phyloP scores from a whole-genome alignment of 1,140 invertebrate species.

The Danaus melanippus region DNA sequence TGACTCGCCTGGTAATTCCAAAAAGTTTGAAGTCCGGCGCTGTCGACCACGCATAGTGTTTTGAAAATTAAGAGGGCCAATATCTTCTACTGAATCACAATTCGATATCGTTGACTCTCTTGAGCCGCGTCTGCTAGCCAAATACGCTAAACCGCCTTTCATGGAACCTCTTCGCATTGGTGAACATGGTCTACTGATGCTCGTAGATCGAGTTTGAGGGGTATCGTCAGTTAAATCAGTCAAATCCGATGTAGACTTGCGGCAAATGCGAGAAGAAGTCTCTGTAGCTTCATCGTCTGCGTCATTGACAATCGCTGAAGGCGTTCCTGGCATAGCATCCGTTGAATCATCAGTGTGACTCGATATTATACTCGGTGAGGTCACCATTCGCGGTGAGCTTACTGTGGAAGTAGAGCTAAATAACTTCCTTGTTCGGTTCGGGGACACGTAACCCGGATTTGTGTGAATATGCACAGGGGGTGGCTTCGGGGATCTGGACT shows the following conservation, averaged over 20 bases:
- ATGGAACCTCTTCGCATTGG: conserved; percentile 74
- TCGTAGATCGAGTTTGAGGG: conserved; percentile 75
- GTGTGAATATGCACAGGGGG: conserved; percentile 70
- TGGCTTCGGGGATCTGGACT: conserved; percentile 58
- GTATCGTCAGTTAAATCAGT: conserved; percentile 77
- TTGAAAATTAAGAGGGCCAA: conserved; percentile 84
- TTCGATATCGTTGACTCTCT: conserved; percentile 75
- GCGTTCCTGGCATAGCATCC: conserved; percentile 51
- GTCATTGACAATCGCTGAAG: conserved; percentile 50
- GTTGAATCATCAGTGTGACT: conserved; percentile 63
- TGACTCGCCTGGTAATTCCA: conserved; percentile 85
- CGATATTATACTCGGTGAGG: conserved; percentile 64
- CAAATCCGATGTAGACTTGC: conserved; percentile 82
- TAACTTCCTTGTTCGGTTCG: conserved; percentile 58
- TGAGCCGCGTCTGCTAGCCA: conserved; percentile 82
- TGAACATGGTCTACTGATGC: conserved; percentile 74
- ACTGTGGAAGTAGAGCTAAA: conserved; percentile 65
- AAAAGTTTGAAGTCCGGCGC: conserved; percentile 86
- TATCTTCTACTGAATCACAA: conserved; percentile 80
- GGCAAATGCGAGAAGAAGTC: conserved; percentile 63
- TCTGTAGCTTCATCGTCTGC: conserved; percentile 58
- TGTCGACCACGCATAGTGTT: conserved; percentile 81
- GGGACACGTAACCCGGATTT: conserved; percentile 69
- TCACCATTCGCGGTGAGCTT: conserved; percentile 56
- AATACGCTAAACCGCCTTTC: conserved; percentile 81